These are phyloP conservation scores for Chaetodon trifasciatus DNA, from an alignment of 2,797 vertebrate genomes.

Conservation along the genomic window DNA sequence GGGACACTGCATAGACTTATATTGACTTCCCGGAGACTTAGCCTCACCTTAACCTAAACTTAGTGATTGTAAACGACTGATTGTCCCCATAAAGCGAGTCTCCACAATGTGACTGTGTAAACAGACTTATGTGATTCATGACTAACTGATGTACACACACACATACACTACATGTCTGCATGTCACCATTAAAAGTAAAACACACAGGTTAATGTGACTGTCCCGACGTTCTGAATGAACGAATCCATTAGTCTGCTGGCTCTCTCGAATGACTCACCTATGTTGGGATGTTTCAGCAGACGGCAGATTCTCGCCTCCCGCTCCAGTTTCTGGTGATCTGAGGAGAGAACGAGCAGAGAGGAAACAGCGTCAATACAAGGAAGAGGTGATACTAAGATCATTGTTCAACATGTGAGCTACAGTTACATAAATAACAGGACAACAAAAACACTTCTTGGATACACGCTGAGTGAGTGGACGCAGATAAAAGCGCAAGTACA, in stretches of 20 bases:
- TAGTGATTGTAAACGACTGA: too few species aligned
- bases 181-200: background rate
- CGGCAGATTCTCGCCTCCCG: slow-evolving; percentile 98
- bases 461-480: background rate
- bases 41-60: too few species aligned
- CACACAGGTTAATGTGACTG: background rate
- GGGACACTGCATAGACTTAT: too few species aligned
- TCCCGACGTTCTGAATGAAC: background rate
- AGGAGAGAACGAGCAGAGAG: slow-evolving; percentile 39
- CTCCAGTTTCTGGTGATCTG: slow-evolving; percentile 99
- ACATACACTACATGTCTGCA: too few species aligned
- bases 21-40: too few species aligned
- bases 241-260: background rate
- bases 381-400: background rate
- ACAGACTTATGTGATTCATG: too few species aligned
- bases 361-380: slow-evolving; percentile 15
- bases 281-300: slow-evolving; percentile 97
- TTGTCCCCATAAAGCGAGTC: too few species aligned
- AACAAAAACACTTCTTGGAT: slow-evolving; percentile 14
- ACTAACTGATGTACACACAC: too few species aligned
- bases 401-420: background rate
- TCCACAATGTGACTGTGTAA: too few species aligned
- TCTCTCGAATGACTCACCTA: slow-evolving; percentile 88
- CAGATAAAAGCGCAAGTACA: background rate
- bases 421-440: background rate